These are phyloP conservation scores for Leucozona laternaria DNA, from an alignment of 2,888 invertebrate species.

Conservation along the genomic window DNA sequence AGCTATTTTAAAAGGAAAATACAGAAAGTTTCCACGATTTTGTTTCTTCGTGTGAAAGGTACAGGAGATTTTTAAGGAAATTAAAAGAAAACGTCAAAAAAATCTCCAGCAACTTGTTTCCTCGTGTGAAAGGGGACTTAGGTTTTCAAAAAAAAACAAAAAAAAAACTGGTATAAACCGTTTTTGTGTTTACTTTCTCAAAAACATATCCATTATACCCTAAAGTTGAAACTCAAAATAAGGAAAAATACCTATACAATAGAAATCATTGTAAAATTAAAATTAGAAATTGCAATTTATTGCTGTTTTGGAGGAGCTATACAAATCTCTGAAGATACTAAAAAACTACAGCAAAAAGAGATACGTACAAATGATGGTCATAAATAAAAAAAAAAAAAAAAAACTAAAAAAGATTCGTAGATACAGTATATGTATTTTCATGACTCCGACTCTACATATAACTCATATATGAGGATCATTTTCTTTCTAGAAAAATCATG, in stretches of 20 bases:
- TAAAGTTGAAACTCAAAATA: not conserved
- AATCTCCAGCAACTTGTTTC: too few species aligned
- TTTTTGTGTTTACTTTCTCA: too few species aligned
- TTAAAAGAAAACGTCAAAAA: too few species aligned
- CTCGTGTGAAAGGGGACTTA: too few species aligned
- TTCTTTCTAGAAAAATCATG: constrained; percentile 7
- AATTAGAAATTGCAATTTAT: constrained; percentile 66
- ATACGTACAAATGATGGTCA: constrained; percentile 36
- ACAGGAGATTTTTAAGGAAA: too few species aligned
- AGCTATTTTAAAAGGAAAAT: too few species aligned
- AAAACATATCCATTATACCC: not conserved
- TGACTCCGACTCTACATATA: not conserved
- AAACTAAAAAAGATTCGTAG: not conserved
- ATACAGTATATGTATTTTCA: not conserved
- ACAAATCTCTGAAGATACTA: not conserved
- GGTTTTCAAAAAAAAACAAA: too few species aligned
- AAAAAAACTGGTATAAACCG: not conserved
- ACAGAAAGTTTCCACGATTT: too few species aligned
- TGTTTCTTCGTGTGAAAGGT: too few species aligned
- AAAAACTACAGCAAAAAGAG: constrained; percentile 5
- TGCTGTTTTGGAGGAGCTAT: constrained; percentile 28
- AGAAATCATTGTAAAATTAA: constrained; percentile 54
- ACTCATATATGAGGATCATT: constrained; percentile 1
- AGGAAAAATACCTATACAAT: not conserved
- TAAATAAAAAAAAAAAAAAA: too few species aligned